Conservation (phyloP, 2,113 vertebrate genomes). For the Bubo blakistoni region DNA sequence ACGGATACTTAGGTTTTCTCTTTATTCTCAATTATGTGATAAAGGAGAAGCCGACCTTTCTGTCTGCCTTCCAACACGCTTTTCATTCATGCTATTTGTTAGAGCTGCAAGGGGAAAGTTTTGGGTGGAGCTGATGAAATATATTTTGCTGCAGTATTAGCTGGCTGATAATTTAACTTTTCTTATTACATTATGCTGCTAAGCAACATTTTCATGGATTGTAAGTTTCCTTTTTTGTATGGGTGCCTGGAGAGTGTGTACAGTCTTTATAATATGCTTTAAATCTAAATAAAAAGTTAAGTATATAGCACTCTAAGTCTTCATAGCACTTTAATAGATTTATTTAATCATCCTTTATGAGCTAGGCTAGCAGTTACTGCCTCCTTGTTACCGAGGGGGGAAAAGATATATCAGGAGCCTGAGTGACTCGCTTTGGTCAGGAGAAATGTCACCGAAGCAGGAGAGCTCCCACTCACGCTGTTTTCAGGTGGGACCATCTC, state of each 20-base stretch:
- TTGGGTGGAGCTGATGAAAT: background rate
- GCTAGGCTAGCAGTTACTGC: background rate
- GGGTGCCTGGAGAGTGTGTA: conserved; percentile 30
- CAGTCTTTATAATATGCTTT: conserved; percentile 7
- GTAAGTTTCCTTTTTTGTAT: conserved; percentile 6
- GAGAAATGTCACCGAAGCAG: background rate
- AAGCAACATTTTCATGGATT: conserved; percentile 12
- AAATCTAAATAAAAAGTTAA: conserved; percentile 56
- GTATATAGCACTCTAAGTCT: background rate
- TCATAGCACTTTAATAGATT: conserved; percentile 6
- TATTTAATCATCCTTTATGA: conserved; percentile 45
- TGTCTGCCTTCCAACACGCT: background rate
- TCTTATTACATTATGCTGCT: background rate
- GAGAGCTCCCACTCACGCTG: background rate
- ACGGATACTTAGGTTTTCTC: background rate
- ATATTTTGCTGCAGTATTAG: background rate
- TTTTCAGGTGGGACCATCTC: background rate
- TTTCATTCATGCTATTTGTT: background rate
- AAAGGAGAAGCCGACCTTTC: background rate
- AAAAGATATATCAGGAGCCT: background rate
- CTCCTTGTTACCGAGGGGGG: background rate
- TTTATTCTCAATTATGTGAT: background rate
- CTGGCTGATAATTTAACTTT: conserved; percentile 18
- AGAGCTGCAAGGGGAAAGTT: background rate
- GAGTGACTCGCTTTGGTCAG: background rate